These are phyloP conservation scores for Epinephelus lanceolatus DNA, from an alignment of 2,113 vertebrate genomes.

Conservation along the genomic window DNA sequence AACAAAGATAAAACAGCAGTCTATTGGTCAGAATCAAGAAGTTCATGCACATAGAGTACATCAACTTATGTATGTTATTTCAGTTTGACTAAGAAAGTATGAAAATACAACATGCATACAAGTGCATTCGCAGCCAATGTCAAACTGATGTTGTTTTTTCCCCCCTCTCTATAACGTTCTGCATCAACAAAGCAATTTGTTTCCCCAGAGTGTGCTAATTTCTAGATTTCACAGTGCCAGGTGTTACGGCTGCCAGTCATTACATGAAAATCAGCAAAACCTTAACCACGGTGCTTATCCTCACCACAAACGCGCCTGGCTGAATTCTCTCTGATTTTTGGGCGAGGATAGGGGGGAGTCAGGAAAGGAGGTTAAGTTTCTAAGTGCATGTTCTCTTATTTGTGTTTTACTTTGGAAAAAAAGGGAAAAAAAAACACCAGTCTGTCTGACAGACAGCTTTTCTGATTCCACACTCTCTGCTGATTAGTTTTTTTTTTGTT, in stretches of 20 bases:
- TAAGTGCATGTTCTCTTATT: slow-evolving; percentile 61
- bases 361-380: slow-evolving; percentile 68
- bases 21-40: neutral
- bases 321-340: slow-evolving; percentile 73
- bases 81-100: slow-evolving; percentile 22
- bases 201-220: slow-evolving; percentile 79
- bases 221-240: slow-evolving; percentile 80
- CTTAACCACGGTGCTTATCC: slow-evolving; percentile 74
- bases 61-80: slow-evolving; percentile 3
- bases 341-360: slow-evolving; percentile 28
- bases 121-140: slow-evolving; percentile 44
- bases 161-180: slow-evolving; percentile 55
- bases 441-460: slow-evolving; percentile 59
- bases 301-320: slow-evolving; percentile 39
- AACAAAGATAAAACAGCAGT: neutral
- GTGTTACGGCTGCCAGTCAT: slow-evolving; percentile 81
- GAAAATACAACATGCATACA: slow-evolving; percentile 31
- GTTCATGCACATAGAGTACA: neutral
- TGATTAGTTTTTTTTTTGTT: slow-evolving; percentile 18
- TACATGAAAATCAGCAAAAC: slow-evolving; percentile 80
- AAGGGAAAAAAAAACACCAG: slow-evolving; percentile 18
- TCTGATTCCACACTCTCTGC: slow-evolving; percentile 51
- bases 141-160: slow-evolving; percentile 38
- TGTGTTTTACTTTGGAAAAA: slow-evolving; percentile 43
- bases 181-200: slow-evolving; percentile 83